A percentile compares a stretch with the other conserved stretches of the same genome.
Conservation (phyloP, 2,888 invertebrate genomes). For the Harpalus rubripes region DNA sequence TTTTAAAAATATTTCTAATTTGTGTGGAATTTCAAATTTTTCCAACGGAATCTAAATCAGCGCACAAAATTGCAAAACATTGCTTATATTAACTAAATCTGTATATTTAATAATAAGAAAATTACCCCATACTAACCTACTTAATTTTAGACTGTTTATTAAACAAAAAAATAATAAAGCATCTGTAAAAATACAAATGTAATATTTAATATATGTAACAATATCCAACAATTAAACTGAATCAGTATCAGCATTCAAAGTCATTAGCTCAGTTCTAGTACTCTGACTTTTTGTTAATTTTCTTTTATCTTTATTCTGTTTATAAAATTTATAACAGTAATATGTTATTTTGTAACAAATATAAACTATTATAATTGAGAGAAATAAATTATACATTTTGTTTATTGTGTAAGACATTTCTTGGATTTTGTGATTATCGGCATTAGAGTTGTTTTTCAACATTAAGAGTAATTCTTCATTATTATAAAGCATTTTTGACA, state of each 20-base stretch:
- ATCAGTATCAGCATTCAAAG: conserved; percentile 1
- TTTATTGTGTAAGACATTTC: not conserved
- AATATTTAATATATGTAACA: not conserved
- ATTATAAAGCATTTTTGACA: not conserved
- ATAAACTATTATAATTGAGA: not conserved
- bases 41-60: too few species aligned
- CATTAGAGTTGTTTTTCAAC: not conserved
- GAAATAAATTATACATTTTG: not conserved
- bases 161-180: too few species aligned
- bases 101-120: too few species aligned
- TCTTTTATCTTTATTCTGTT: not conserved
- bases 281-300: not conserved
- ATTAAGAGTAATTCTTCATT: not conserved
- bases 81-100: too few species aligned
- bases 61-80: too few species aligned
- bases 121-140: too few species aligned
- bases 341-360: not conserved
- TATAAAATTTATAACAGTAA: conserved; percentile 5
- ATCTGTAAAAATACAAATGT: too few species aligned
- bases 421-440: not conserved
- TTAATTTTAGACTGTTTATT: too few species aligned
- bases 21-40: too few species aligned
- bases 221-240: not conserved
- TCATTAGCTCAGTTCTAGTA: not conserved
- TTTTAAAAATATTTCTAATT: too few species aligned